Base-by-base conservation (phyloP, 2,797 vertebrate species). In the Balearica regulorum region DNA sequence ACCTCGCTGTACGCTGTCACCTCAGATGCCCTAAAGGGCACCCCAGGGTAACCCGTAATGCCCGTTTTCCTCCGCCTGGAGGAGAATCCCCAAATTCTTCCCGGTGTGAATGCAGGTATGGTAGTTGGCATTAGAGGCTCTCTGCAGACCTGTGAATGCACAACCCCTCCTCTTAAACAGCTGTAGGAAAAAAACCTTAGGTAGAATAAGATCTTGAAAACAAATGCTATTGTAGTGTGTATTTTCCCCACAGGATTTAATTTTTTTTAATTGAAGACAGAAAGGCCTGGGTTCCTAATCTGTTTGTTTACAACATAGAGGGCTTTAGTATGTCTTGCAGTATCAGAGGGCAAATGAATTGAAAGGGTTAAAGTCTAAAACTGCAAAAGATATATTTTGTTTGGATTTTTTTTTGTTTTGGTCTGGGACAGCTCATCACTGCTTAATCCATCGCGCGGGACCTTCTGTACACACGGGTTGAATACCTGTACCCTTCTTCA, bases 31-130 rank as follows among this genome's bases (percentile, higher is more conserved):
- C 33, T 25, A 15, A 41, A 33, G 31, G 72, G 41, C 35, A 29
- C 31, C 0, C 3, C 60, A 43, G 37, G 31, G 39, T 76, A 51
- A 79, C 48, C 4, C 0, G 29, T 55, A 49, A n/a, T 11, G 7
- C 53, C 28, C 0, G 0, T 24, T 76, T 48, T 43, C 11, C 2
- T 48, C 28, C 48, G 41, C 25, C 13, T 68, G 29, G 19, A 49
- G 28, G 37, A 62, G 41, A 66, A 29, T 62, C 39, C 26, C 26
- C 11, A 17, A 0, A 46, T 14, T 49, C 53, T 62, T 55, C 19
- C 26, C 8, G 0, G 0, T 39, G 61, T 41, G 70, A 33, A 12
- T 8, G 15, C 29, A 16, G 75, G 21, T 61, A 21, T 1, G 3
- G 9, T 24, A 31, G 51, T 5, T 33, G 54, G 31, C 43, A 18